A percentile compares a stretch with the other conserved stretches of the same genome.
Conservation (phyloP, 1,140 invertebrate genomes). For the Babylonia areolata region DNA sequence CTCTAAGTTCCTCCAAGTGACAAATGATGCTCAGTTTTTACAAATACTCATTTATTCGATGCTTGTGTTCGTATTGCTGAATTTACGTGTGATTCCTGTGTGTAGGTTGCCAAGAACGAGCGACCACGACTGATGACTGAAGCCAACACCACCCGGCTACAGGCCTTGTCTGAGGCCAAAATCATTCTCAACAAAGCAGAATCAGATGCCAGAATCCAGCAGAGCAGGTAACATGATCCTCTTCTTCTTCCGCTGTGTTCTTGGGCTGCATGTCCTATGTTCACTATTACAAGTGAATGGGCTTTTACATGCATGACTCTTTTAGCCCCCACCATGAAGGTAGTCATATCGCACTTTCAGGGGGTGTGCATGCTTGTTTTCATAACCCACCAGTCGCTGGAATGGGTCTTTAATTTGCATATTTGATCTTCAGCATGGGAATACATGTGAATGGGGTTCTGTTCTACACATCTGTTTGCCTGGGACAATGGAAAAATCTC, state of each 20-base stretch:
- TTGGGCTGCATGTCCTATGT: not conserved
- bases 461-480: too few relatives aligned
- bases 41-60: too few relatives aligned
- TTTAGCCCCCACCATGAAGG: not conserved
- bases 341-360: not conserved
- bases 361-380: not conserved
- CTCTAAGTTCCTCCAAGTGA: too few relatives aligned
- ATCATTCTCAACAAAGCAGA: slow-evolving; percentile 66
- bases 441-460: too few relatives aligned
- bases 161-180: slow-evolving; percentile 64
- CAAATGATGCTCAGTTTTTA: too few relatives aligned
- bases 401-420: too few relatives aligned
- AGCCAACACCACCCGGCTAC: slow-evolving; percentile 61
- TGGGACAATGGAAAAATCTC: too few relatives aligned
- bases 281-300: not conserved
- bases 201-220: slow-evolving; percentile 65
- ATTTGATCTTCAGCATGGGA: too few relatives aligned
- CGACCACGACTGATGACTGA: slow-evolving; percentile 61
- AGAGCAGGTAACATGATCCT: slow-evolving; percentile 55
- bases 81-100: not conserved
- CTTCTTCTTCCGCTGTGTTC: not conserved
- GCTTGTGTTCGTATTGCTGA: too few relatives aligned
- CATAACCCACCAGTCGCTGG: not conserved
- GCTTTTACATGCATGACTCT: not conserved
- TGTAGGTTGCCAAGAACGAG: slow-evolving; percentile 63